Evolutionary conservation across 2,113 vertebrate genomes (phyloP), one percentile per base, ranked within the genome.

Genomic region (Callithrix jacchus): DNA sequence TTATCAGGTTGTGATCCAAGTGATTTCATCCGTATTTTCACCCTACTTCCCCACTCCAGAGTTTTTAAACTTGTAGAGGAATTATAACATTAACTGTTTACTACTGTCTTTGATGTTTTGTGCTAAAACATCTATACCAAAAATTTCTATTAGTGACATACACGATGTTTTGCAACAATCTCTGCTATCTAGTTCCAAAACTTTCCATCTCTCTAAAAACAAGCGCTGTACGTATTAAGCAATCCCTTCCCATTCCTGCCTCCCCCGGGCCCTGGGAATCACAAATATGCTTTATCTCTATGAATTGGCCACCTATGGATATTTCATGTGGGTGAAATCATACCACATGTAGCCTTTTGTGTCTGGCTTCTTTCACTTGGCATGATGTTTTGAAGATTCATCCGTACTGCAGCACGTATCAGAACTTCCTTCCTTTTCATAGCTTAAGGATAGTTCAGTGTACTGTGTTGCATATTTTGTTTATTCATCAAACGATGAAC

Each of bases 391-490:
- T 58, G 54, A 73, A 80, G 30, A 13, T 32, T 86, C 32, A 37
- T 87, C 18, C 14, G 2, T 2, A 2, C 1, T 17, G 18, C 8
- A 35, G 8, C 30, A 6, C 4, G 7, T 6, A 10, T 14, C 25
- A 5, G 40, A 8, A 16, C 8, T 18, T 17, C 17, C 2, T 52
- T 74, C 64, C 32, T 87, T 76, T 49, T 17, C 7, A n/a, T 5
- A 42, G 56, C 35, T 61, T 2, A 68, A 25, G 45, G 52, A 42
- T 37, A 70, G 18, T 52, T 40, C 30, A 6, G 8, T 5, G 18
- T 66, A 6, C 6, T 17, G 6, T 10, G 13, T 10, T 27, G 20
- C 10, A 21, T 23, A 2, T 17, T 54, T 87, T 14, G 27, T 45
- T 86, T 21, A 45, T 42, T 89, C 40, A 79, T 23, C 35, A 61